Evolutionary conservation across 2,888 invertebrate species (phyloP).

Genomic region (Pandemis cinnamomeana): DNA sequence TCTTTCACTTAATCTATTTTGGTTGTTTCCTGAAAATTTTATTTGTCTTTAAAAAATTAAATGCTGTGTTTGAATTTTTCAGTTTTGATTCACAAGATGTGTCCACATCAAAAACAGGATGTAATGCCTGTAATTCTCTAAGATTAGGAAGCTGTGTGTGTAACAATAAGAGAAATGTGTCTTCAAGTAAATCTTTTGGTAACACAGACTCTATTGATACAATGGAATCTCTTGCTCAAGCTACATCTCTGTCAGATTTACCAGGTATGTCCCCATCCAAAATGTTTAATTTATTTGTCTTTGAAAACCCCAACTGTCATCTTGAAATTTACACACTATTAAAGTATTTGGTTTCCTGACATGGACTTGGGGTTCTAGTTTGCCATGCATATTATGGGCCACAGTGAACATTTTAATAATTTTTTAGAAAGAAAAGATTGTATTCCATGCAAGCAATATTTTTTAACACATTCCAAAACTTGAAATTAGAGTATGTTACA

Average conservation of each 20-base stretch:
- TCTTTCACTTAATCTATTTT: background rate
- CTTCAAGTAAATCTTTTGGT: conserved; percentile 42
- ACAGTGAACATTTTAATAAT: no score
- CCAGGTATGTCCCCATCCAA: conserved; percentile 62
- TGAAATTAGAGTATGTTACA: conserved; percentile 46
- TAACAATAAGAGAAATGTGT: conserved; percentile 47
- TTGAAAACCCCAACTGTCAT: no score
- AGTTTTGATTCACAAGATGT: conserved; percentile 52
- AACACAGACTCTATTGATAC: conserved; percentile 48
- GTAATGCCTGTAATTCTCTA: conserved; percentile 61
- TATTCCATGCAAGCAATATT: no score
- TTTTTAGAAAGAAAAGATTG: no score
- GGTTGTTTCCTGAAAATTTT: background rate
- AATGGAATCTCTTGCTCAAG: conserved; percentile 64
- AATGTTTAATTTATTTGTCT: no score
- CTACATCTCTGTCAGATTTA: conserved; percentile 73
- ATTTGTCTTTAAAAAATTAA: background rate
- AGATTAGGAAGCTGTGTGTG: conserved; percentile 60
- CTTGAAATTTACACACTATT: no score
- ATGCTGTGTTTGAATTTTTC: conserved; percentile 36
- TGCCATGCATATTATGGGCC: no score
- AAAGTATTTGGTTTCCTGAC: no score
- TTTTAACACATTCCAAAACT: no score
- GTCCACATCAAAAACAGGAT: conserved; percentile 46
- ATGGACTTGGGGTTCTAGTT: no score